Base-by-base conservation (phyloP, 2,888 invertebrate genomes). In the Cataglyphis altisquamis region DNA sequence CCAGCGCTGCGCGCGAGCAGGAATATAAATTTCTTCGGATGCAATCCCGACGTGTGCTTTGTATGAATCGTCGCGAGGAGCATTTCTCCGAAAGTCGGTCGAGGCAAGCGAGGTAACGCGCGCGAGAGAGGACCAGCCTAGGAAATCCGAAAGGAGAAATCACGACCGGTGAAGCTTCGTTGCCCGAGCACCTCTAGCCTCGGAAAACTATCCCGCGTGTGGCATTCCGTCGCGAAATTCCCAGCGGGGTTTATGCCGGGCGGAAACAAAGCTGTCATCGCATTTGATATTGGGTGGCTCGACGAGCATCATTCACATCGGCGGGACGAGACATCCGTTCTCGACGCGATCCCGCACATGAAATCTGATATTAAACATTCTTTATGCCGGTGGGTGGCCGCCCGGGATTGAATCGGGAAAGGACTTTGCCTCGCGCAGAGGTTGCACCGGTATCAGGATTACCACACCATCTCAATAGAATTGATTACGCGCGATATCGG, bases 341-440 rank as follows among this genome's bases (percentile, higher is more conserved):
- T 62, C 83, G 75, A 62, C 83, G 55, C 72, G 57, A 45, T 72
- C 86, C 84, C 87, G 84, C 89, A n/a, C n/a, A 92, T 91, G 93
- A 93, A 93, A 93, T 93, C 91, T 91, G 93, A 93, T 93, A 93
- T 93, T 92, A 92, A 93, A 93, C 92, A 93, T 93, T 91, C 92
- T 90, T 92, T 85, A 86, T 88, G 68, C 75, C 73, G n/a, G 18
- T 48, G 78, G 87, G 80, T 74, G 82, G 82, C 84, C 81, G 72
- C 57, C 32, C 25, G 88, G 84, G 77, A 87, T 89, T 86, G 87
- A 89, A 89, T 83, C 86, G 75, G 81, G 86, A 90, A 89, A 84
- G 84, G 80, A 86, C 85, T 85, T 82, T 64, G 85, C 67, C 75
- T 84, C 68, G 84, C 81, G 84, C 70, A 60, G 60, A 78, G 70